These are phyloP conservation scores for Podarcis lilfordi DNA, from an alignment of 2,797 vertebrate species.

Conservation along the genomic window DNA sequence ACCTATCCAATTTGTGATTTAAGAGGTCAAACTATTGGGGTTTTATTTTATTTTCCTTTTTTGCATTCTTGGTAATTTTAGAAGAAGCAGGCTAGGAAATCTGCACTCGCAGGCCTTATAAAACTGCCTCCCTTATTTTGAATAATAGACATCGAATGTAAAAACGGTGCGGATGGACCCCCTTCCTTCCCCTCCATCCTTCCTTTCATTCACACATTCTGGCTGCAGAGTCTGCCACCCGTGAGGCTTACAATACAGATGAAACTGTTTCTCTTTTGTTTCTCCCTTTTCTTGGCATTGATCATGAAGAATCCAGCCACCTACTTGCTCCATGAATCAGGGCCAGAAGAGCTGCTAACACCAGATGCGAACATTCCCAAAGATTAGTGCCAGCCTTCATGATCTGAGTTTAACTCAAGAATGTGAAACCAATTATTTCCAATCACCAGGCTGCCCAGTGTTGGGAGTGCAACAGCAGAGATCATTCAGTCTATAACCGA, in stretches of 20 bases:
- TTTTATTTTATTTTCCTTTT: conserved; percentile 55
- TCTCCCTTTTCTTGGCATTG: neutral
- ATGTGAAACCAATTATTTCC: neutral
- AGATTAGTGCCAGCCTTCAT: fast-evolving
- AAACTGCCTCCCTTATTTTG: conserved; percentile 76
- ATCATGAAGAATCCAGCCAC: conserved; percentile 58
- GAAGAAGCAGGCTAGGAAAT: conserved; percentile 75
- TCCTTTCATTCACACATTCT: conserved; percentile 46
- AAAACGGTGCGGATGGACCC: conserved; percentile 65
- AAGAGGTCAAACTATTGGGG: conserved; percentile 79
- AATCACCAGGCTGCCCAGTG: too few relatives aligned
- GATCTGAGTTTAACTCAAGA: neutral
- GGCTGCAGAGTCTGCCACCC: conserved; percentile 52
- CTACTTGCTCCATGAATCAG: conserved; percentile 36
- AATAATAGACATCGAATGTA: conserved; percentile 73
- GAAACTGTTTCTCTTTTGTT: neutral
- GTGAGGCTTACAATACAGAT: conserved; percentile 59
- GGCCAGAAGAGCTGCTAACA: conserved; percentile 45
- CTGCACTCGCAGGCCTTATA: conserved; percentile 73
- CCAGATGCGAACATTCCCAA: conserved; percentile 45
- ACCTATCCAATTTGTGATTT: conserved; percentile 82
- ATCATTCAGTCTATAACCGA: too few relatives aligned
- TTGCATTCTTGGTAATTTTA: conserved; percentile 82
- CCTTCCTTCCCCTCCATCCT: neutral
- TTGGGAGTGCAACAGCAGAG: too few relatives aligned